Evolutionary conservation across 2,888 invertebrate species (phyloP).

Genomic region (Oxytorus armatus): DNA sequence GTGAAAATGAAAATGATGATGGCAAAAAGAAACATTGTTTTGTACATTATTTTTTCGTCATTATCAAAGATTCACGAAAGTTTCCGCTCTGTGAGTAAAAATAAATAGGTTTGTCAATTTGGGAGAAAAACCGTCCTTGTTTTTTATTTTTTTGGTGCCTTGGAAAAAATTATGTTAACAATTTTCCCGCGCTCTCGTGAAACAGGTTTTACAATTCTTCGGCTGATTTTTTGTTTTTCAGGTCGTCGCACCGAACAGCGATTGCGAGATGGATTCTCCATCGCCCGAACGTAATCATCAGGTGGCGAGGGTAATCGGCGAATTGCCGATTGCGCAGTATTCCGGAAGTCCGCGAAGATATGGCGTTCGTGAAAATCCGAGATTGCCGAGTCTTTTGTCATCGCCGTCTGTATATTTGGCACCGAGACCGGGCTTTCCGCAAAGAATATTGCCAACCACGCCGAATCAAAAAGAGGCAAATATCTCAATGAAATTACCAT

Average conservation of each 20-base stretch:
- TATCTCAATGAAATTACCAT: background rate
- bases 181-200: too few relatives aligned
- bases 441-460: conserved; percentile 86
- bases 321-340: conserved; percentile 96
- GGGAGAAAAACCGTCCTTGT: too few relatives aligned
- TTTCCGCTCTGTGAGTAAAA: too few relatives aligned
- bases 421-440: conserved; percentile 95
- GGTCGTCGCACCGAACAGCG: conserved; percentile 81
- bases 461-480: conserved; percentile 82
- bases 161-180: too few relatives aligned
- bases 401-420: conserved; percentile 89
- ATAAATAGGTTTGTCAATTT: too few relatives aligned
- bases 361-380: conserved; percentile 86
- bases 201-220: background rate
- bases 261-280: conserved; percentile 81
- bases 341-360: conserved; percentile 96
- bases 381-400: conserved; percentile 87
- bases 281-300: conserved; percentile 83
- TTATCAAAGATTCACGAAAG: too few relatives aligned
- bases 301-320: conserved; percentile 91
- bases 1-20: background rate
- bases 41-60: too few relatives aligned
- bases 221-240: conserved; percentile 54
- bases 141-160: too few relatives aligned
- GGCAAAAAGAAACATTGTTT: too few relatives aligned